These are phyloP conservation scores for Nasonia giraulti DNA, from an alignment of 1,140 invertebrate species.

Conservation along the genomic window DNA sequence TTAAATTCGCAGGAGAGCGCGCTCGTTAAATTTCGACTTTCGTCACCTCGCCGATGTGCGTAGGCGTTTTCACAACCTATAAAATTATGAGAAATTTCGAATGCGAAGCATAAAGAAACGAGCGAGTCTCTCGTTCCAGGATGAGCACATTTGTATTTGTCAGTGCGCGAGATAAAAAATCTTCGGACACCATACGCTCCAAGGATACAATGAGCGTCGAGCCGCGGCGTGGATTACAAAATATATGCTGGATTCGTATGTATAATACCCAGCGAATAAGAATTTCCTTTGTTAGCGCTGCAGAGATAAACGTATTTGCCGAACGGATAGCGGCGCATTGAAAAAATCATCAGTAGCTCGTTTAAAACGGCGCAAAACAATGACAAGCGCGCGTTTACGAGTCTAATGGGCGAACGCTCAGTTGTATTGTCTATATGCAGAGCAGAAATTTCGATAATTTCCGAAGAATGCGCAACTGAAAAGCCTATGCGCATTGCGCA, in stretches of 20 bases:
- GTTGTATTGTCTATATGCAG: not conserved
- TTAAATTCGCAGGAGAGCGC: not conserved
- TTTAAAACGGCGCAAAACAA: no score
- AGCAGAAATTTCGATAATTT: conserved; percentile 30
- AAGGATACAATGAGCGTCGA: no score
- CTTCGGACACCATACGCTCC: no score
- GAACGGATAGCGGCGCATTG: no score
- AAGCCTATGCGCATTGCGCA: not conserved
- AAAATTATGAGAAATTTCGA: not conserved
- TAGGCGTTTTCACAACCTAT: not conserved
- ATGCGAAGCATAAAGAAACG: not conserved
- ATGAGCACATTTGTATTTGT: no score
- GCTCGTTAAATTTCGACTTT: conserved; percentile 3
- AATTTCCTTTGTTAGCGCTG: not conserved
- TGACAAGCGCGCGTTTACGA: not conserved
- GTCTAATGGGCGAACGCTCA: not conserved
- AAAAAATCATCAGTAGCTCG: not conserved
- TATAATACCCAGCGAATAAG: not conserved
- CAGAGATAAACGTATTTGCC: no score
- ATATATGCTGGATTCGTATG: not conserved
- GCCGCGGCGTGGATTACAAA: not conserved
- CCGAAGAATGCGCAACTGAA: conserved; percentile 10
- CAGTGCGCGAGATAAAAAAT: no score
- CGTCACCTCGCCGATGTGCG: not conserved
- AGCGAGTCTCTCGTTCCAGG: not conserved